Base-by-base conservation (phyloP, 2,113 vertebrate species). In the Syngnathoides biaculeatus region DNA sequence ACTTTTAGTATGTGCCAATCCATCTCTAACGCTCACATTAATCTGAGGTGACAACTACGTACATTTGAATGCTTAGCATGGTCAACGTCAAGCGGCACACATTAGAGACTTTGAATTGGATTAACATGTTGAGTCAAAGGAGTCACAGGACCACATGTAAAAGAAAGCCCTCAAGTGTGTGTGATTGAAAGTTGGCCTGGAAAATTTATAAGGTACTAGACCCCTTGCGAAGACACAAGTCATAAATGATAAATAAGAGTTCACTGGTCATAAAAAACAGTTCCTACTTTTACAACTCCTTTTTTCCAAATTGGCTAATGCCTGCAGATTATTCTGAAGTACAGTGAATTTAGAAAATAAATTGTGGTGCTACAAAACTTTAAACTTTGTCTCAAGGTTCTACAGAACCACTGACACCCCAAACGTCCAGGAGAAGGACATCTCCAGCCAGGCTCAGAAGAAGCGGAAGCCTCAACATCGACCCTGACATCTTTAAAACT, bases 381-480 rank as follows among this genome's bases (percentile, higher is more conserved):
- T n/a, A n/a, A n/a, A 52, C 13, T 72, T 80, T 71, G 4, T 47
- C 0, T 72, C 11, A 40, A 91, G 88, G 87, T 71, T 84, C 72
- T 69, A 64, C 68, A 78, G 92, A 91, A 59, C 84, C 87, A 68
- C 80, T 81, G 27, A 93, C 92, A 79, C 85, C 82, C 1, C 91
- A 86, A 15, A 48, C 90, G 15, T 90, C 84, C 82, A 79, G 92
- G 84, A 75, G 92, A 64, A 67, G 81, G 53, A 89, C 89, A 4
- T 74, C 86, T 0, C 82, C 90, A 30, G 90, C 87, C 52, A 73
- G 68, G 58, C 82, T 91, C 2, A 86, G 88, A 38, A 94, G 75
- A 90, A 94, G 93, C 47, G 92, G 92, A 58, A 96, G 94, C 2
- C 88, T 96, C 72, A 95, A 92, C 81, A 92, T 93, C 2, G 92